Evolutionary conservation across 1,140 invertebrate genomes (phyloP), one percentile per base, ranked within the genome.

Genomic region (Phocides pigmalion): DNA sequence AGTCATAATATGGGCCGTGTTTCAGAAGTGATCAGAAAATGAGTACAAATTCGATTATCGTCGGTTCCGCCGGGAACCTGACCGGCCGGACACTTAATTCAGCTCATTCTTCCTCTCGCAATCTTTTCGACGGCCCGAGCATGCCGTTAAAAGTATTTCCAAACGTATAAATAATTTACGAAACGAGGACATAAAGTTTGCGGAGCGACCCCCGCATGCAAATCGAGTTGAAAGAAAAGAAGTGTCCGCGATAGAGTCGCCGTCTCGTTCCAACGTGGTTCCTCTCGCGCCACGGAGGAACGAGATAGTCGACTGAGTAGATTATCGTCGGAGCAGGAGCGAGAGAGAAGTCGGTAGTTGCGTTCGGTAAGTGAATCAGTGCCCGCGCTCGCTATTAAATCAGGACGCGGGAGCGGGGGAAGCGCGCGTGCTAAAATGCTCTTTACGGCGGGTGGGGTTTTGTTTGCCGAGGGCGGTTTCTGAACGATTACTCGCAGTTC

Each of bases 311-410:
- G 53, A 53, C 15, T 47, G 62, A 51, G 35, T 74, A 65, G 56
- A 61, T 61, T 61, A 61, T 32, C 14, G 66, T 66, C 59, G 64
- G 62, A 56, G 66, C 56, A 59, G 42, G 77, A 79, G 72, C 28
- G 80, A 89, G 76, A 66, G 79, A 84, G 87, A 84, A 66, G 64
- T 67, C 63, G 67, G 79, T 81, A 82, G 84, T 88, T 82, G 88
- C 81, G 85, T 89, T 89, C 84, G 74, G 79, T 91, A 91, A 91
- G 82, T 91, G 89, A 91, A 91, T 91, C 89, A 91, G 87, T 91
- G 89, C 87, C 87, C 84, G 85, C 87, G 88, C 74, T 84, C 74
- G 85, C 79, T 89, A 91, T 91, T 90, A 90, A 90, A 90, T 90
- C 88, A 90, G 82, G 79, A 75, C 84, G 84, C 79, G 83, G 84